phyloP scores from a whole-genome alignment of 2,888 invertebrate species.

The Polydrusus tereticollis region DNA sequence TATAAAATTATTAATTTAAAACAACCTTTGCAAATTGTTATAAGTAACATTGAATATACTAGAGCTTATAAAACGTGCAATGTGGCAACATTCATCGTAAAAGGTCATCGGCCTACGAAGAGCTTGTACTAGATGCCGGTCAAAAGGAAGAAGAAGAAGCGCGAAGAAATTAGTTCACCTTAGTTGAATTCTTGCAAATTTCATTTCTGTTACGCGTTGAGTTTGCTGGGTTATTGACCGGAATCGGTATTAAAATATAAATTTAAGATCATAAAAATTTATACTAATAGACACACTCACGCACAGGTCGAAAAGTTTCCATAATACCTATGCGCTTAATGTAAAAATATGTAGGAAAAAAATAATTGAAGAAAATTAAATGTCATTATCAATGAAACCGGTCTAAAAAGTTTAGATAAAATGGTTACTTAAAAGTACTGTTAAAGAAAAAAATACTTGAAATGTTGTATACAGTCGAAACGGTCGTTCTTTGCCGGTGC shows the following conservation, averaged over 20 bases:
- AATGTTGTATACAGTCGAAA: no score
- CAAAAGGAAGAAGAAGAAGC: slow-evolving; percentile 53
- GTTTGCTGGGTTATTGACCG: slow-evolving; percentile 32
- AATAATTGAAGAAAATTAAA: no score
- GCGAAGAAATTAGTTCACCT: slow-evolving; percentile 62
- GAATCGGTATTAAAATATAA: not conserved
- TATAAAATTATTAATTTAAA: not conserved
- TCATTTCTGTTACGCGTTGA: slow-evolving; percentile 54
- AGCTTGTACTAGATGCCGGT: slow-evolving; percentile 55
- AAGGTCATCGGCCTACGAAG: slow-evolving; percentile 44
- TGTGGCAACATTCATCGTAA: slow-evolving; percentile 16
- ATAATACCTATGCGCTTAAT: no score
- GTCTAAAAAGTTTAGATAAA: no score
- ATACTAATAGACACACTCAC: not conserved
- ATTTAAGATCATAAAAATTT: not conserved
- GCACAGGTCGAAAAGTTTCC: no score
- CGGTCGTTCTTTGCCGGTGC: no score
- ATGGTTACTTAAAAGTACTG: no score
- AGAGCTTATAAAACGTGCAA: not conserved
- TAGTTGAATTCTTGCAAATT: slow-evolving; percentile 53
- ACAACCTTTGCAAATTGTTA: not conserved
- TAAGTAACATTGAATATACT: not conserved
- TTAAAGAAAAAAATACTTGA: no score
- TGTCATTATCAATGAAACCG: no score
- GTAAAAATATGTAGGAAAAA: no score